phyloP scores from a whole-genome alignment of 2,113 vertebrate genomes.

The Azemiops feae region DNA sequence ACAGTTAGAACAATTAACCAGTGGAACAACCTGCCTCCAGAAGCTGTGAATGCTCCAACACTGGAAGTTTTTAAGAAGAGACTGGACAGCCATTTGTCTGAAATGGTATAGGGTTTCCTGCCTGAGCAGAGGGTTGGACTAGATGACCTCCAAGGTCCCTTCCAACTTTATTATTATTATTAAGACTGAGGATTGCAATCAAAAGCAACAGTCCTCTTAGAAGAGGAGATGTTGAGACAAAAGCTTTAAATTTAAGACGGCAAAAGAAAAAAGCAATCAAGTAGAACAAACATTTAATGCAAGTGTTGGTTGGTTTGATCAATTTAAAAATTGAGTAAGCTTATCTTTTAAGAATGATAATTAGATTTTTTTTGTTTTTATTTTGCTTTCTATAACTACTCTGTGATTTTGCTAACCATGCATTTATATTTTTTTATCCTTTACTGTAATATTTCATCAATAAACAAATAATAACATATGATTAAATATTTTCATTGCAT shows the following conservation, averaged over 20 bases:
- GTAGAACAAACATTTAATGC: neutral
- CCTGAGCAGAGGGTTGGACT: too few species aligned
- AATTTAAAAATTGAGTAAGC: neutral
- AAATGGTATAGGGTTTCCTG: too few species aligned
- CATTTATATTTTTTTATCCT: neutral
- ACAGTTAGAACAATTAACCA: too few species aligned
- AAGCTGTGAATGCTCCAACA: too few species aligned
- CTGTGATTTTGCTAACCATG: neutral
- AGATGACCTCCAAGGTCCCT: too few species aligned
- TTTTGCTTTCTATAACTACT: neutral
- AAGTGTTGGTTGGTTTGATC: neutral
- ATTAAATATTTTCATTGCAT: neutral
- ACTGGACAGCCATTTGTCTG: too few species aligned
- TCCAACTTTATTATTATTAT: too few species aligned
- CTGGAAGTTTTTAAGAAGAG: too few species aligned
- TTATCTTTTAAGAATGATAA: neutral
- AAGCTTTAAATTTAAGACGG: neutral
- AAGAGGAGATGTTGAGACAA: neutral
- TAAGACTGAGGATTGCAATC: neutral
- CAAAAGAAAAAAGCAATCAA: neutral
- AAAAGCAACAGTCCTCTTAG: neutral
- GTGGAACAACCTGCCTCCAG: too few species aligned
- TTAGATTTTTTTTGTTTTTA: neutral
- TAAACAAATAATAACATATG: neutral
- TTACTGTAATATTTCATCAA: neutral